These are phyloP conservation scores for Dyspetes luteomarginatus DNA, from an alignment of 2,888 invertebrate species.

Conservation along the genomic window DNA sequence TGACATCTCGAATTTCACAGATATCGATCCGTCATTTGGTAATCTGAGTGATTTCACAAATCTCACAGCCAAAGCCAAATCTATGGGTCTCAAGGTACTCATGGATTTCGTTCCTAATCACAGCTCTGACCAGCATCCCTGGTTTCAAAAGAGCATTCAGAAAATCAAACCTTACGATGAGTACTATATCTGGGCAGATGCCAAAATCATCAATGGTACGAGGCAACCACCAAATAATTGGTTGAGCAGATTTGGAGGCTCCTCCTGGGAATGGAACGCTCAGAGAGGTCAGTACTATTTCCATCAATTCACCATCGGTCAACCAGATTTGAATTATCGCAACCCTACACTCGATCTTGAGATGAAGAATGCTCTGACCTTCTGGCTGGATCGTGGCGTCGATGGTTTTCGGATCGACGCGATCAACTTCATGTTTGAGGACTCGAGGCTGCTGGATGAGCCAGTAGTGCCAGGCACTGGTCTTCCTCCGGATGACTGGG, in stretches of 20 bases:
- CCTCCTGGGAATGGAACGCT: constrained; percentile 86
- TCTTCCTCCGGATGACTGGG: constrained; percentile 74
- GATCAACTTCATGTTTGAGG: constrained; percentile 78
- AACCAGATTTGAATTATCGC: constrained; percentile 88
- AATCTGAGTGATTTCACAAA: constrained; percentile 85
- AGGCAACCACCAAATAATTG: constrained; percentile 83
- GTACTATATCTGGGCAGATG: constrained; percentile 91
- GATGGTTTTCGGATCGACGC: constrained; percentile 86
- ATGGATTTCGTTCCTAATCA: constrained; percentile 86
- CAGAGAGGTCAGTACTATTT: constrained; percentile 85
- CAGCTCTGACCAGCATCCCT: constrained; percentile 90
- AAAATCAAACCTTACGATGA: constrained; percentile 87
- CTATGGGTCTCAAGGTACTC: constrained; percentile 84
- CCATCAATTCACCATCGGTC: constrained; percentile 86
- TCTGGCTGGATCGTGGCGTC: constrained; percentile 86
- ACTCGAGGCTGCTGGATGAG: constrained; percentile 75
- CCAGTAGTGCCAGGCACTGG: constrained; percentile 72
- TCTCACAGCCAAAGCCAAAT: constrained; percentile 56
- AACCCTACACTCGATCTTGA: constrained; percentile 84
- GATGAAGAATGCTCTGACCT: constrained; percentile 84
- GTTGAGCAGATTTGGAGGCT: constrained; percentile 82
- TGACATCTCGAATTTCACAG: constrained; percentile 86
- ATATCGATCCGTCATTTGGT: constrained; percentile 86
- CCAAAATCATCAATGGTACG: constrained; percentile 78
- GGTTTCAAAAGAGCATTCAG: constrained; percentile 90